Percentiles rank a stretch among this genome's conserved stretches.
Conservation (phyloP, 2,797 vertebrate genomes). For the Mormyrus proboscirostris region DNA sequence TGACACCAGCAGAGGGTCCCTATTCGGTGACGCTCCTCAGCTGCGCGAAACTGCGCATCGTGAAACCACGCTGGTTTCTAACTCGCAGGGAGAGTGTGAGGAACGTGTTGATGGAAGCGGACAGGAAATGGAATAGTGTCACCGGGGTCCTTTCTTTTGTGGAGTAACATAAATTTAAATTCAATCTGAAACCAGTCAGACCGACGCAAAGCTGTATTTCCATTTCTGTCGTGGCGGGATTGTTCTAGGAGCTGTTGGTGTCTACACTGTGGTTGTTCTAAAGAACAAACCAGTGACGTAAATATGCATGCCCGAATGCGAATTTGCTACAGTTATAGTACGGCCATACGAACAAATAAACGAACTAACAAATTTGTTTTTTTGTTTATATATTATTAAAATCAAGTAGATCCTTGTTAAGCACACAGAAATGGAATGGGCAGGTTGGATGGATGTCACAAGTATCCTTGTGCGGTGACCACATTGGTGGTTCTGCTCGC, state of each 20-base stretch:
- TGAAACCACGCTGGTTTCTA: constrained; percentile 28
- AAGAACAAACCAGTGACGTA: background rate
- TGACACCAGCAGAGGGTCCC: background rate
- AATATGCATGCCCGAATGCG: background rate
- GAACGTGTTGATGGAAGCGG: constrained; percentile 27
- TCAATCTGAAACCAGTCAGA: constrained; percentile 13
- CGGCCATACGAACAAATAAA: background rate
- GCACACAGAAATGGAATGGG: background rate
- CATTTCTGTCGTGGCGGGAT: background rate
- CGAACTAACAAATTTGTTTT: background rate
- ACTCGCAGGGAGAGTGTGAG: constrained; percentile 24
- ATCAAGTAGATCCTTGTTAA: background rate
- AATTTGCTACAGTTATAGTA: background rate
- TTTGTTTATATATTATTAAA: background rate
- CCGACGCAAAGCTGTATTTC: background rate
- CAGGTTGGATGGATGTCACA: background rate
- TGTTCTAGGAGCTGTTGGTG: background rate
- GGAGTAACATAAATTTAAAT: constrained; percentile 11
- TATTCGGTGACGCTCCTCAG: background rate
- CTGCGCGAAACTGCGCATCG: constrained; percentile 14
- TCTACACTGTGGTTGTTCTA: background rate
- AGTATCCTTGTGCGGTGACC: background rate
- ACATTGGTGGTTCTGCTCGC: background rate
- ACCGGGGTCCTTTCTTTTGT: background rate
- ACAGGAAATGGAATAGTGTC: constrained; percentile 25